Evolutionary conservation across 1,140 invertebrate species (phyloP).

Genomic region (Condylostylus longicornis): DNA sequence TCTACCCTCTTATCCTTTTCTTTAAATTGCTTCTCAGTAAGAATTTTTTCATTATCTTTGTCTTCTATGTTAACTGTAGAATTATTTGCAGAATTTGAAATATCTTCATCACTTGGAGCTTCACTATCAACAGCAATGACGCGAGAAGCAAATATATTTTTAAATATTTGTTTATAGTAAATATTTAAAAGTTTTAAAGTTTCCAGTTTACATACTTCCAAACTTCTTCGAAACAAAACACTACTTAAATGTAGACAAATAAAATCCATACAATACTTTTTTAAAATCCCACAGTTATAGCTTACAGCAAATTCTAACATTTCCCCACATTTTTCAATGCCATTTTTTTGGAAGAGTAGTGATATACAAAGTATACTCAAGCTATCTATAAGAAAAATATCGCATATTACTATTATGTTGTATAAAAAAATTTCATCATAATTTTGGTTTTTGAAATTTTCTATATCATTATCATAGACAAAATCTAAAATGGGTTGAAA

Average conservation of each 20-base stretch:
- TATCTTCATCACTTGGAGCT: constrained; percentile 35
- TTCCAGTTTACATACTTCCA: constrained; percentile 41
- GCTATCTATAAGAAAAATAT: constrained; percentile 44
- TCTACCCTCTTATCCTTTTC: too few relatives aligned
- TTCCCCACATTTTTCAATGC: constrained; percentile 48
- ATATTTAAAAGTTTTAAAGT: constrained; percentile 38
- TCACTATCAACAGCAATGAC: constrained; percentile 41
- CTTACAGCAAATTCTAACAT: constrained; percentile 44
- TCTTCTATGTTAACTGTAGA: constrained; percentile 27
- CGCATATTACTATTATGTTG: constrained; percentile 46
- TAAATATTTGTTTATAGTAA: constrained; percentile 36
- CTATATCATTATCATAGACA: constrained; percentile 42
- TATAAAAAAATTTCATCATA: constrained; percentile 36
- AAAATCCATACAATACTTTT: constrained; percentile 44
- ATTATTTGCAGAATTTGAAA: constrained; percentile 33
- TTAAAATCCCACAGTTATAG: constrained; percentile 45
- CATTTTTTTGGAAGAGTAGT: constrained; percentile 38
- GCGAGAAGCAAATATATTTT: constrained; percentile 29
- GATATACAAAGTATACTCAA: constrained; percentile 47
- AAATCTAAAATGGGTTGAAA: constrained; percentile 44
- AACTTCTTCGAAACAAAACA: constrained; percentile 40
- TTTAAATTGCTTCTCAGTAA: too few relatives aligned
- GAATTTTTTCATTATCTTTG: too few relatives aligned
- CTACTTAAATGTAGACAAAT: constrained; percentile 46
- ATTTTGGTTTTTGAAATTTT: constrained; percentile 32